Base-by-base conservation (phyloP, 2,888 invertebrate species). In the Chloroclystis v-ata region DNA sequence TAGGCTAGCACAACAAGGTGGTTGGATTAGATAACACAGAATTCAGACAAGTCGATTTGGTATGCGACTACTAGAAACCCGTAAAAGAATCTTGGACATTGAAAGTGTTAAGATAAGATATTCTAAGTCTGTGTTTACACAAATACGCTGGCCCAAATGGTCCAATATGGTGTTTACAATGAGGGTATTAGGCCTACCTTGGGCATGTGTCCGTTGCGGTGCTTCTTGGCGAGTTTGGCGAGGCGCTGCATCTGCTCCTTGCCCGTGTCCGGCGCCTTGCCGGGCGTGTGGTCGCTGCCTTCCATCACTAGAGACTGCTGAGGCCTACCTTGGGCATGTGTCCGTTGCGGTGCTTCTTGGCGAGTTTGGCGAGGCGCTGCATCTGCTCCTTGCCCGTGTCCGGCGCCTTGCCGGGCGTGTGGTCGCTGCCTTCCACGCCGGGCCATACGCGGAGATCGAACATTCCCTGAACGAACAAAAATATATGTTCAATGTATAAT, bases 361-460 rank as follows among this genome's bases (percentile, higher is more conserved):
- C 95, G 33, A 98, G 82, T 85, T 97, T 97, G 0, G 95, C 94
- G 1, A 98, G 85, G 30, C 95, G 82, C 69, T 95, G 95, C 94
- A 96, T 96, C 75, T 95, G 94, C 52, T 95, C 94, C 74, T 95
- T 94, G 39, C 92, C 93, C 7, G 91, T 89, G 65, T 95, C 94
- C 10, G 92, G 92, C 0, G 94, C 92, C 77, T 96, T 96, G 0
- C 96, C 97, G 0, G 97, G 97, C 0, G 97, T 97, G 54, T 90
- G 90, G 56, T 85, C 87, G 56, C 89, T 90, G 3, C 96, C 95
- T 79, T 97, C 97, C 7, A 96, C 94, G 37, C 93, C 93, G 0
- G 96, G 93, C 97, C 97, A 97, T 16, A 99, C 95, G 54, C 95
- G 91, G 28, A 99, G 86, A 77, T 98, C 98, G 72, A 95, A 90